phyloP scores from a whole-genome alignment of 1,140 invertebrate genomes.

The Oncopeltus fasciatus region DNA sequence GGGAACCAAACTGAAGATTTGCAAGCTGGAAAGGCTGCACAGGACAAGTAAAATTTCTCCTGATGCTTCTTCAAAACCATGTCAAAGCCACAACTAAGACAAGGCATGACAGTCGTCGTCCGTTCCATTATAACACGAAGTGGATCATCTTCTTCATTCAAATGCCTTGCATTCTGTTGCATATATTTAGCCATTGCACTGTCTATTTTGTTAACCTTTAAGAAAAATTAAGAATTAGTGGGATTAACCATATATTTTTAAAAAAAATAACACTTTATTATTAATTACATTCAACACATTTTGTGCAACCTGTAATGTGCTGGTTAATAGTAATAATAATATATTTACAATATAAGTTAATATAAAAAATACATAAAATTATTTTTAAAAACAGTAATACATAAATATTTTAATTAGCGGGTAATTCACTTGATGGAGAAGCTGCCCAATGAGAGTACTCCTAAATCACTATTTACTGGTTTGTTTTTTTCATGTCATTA shows the following conservation, averaged over 20 bases:
- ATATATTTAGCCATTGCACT: constrained; percentile 44
- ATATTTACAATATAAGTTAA: too few species aligned
- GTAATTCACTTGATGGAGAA: too few species aligned
- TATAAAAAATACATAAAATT: too few species aligned
- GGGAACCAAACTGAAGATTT: constrained; percentile 68
- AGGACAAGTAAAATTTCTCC: constrained; percentile 58
- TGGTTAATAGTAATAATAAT: too few species aligned
- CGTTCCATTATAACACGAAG: constrained; percentile 2
- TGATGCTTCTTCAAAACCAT: constrained; percentile 53
- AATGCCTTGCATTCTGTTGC: constrained; percentile 30
- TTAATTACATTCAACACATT: too few species aligned
- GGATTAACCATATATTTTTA: not conserved
- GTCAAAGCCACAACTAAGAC: constrained; percentile 57
- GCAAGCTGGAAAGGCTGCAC: constrained; percentile 63
- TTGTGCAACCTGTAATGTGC: too few species aligned
- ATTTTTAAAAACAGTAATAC: too few species aligned
- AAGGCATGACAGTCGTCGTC: constrained; percentile 44
- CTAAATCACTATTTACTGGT: too few species aligned
- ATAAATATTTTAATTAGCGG: too few species aligned
- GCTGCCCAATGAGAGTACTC: too few species aligned
- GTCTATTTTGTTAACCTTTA: constrained; percentile 47
- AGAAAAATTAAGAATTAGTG: constrained; percentile 25
- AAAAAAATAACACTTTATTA: too few species aligned
- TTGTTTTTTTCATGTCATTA: too few species aligned
- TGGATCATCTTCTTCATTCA: constrained; percentile 21